Base-by-base conservation (phyloP, 2,797 vertebrate species). In the Rhinella marina region DNA sequence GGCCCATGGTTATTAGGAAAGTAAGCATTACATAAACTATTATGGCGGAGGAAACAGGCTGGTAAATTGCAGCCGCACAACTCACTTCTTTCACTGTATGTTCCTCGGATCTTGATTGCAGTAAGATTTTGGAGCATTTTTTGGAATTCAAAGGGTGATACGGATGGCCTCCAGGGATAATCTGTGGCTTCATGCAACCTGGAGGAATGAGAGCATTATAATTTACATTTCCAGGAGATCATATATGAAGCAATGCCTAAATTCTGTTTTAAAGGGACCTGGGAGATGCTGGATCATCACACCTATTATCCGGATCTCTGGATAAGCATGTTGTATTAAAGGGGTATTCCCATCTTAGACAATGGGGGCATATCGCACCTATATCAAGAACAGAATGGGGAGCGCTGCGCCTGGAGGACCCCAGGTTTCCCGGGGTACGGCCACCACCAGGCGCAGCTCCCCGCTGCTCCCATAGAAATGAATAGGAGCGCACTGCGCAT, bases 111-210 rank as follows among this genome's bases (percentile, higher is more conserved):
- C 93, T 97, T 99, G 92, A 99, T 93, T 82, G 97, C 93, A 0
- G 98, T 99, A 92, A 99, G 94, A 88, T 99, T 99, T 90, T 97
- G 95, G 10, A 99, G 96, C 90, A 99, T 97, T 86, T 97, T 98
- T 94, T 98, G 98, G 94, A 99, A 99, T 82, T 99, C 96, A 0
- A 96, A 93, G 17, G 97, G 94, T 0, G 94, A 95, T 85, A 99
- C 92, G 80, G 93, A 32, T 2, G 98, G 98, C 87, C 95, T 97
- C 98, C 98, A 99, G 0, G 97, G 96, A 84, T 99, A 98, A 91
- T 98, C 97, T 0, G 97, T 93, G 76, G 95, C 97, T 92, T 99
- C 96, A 0, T 98, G 97, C 32, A 99, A 96, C 93, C 98, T 99
- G 41, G 0, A 21, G 77, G 88, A 32, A 76, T 9, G 66, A 0